Base-by-base conservation (phyloP, 2,797 vertebrate genomes). In the Paguma larvata region DNA sequence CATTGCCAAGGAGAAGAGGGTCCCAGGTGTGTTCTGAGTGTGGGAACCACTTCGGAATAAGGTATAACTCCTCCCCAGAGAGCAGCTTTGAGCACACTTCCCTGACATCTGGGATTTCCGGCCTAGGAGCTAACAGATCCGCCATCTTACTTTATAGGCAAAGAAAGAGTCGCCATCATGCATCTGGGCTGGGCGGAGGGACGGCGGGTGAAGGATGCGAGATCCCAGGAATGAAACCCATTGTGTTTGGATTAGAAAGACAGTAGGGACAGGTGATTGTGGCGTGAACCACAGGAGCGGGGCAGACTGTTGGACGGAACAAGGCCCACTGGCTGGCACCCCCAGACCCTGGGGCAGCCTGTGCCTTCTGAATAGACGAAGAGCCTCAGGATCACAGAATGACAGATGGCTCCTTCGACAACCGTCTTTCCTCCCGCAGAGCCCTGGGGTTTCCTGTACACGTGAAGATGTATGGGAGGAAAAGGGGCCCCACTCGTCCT, bases 381-480 rank as follows among this genome's bases (percentile, higher is more conserved):
- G 84, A 8, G 44, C 38, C 70, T 68, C 12, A 1, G 19, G 41
- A 68, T 56, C 32, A 6, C 0, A 59, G 46, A 46, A 51, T 10
- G 73, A 67, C 77, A 68, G 41, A 38, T 1, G 53, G 44, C 65
- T 75, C 70, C 44, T 67, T 38, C 41, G 16, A 27, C 32, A 25
- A 34, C 10, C 10, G 68, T 7, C 83, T 70, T 51, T 38, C 63
- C 16, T 9, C 19, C 62, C 53, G 27, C 63, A 23, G n/a, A 51
- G 46, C 38, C 41, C n/a, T 48, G 6, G 16, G 77, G 5, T 46
- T 23, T 16, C 15, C 51, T 32, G 63, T 19, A 32, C 34, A 6
- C 15, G 4, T 0, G 25, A 27, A 46, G 48, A n/a, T 1, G 2
- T 23, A 1, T 4, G 6, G 25, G 8, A 53, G 15, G 3, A 5